Evolutionary conservation across 2,888 invertebrate species (phyloP).

Genomic region (Drosophila kuntzei): DNA sequence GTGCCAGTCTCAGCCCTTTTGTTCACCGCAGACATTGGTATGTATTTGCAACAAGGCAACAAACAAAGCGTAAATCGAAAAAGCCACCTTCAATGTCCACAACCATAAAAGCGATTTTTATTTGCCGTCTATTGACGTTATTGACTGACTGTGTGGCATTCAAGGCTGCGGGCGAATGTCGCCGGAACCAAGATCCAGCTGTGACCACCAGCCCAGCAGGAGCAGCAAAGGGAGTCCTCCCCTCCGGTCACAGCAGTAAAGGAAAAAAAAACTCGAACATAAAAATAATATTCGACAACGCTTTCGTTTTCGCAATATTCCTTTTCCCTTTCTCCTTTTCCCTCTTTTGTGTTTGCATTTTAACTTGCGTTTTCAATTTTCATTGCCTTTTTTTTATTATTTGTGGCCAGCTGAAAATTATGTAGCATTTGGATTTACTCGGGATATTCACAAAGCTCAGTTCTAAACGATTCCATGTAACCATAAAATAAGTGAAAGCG

Average conservation of each 20-base stretch:
- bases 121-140: constrained; percentile 80
- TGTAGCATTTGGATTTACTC: constrained; percentile 49
- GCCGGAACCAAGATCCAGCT: constrained; percentile 51
- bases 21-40: constrained; percentile 64
- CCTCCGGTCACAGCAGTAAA: not conserved
- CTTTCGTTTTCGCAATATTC: constrained; percentile 39
- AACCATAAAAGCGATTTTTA: constrained; percentile 63
- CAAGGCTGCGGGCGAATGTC: constrained; percentile 22
- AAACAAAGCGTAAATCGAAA: constrained; percentile 70
- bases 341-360: constrained; percentile 51
- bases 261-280: constrained; percentile 42
- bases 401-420: constrained; percentile 58
- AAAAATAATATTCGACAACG: constrained; percentile 67
- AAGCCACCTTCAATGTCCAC: constrained; percentile 32
- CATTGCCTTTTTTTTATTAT: constrained; percentile 53
- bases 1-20: constrained; percentile 44
- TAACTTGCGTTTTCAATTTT: constrained; percentile 78
- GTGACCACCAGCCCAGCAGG: constrained; percentile 53
- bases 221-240: not conserved
- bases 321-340: constrained; percentile 6
- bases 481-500: constrained; percentile 56
- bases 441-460: not conserved
- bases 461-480: constrained; percentile 31
- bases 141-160: constrained; percentile 59
- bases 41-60: constrained; percentile 45